A percentile compares a stretch with the other conserved stretches of the same genome.
Conservation (phyloP, 2,888 invertebrate species). For the Latheticus oryzae region DNA sequence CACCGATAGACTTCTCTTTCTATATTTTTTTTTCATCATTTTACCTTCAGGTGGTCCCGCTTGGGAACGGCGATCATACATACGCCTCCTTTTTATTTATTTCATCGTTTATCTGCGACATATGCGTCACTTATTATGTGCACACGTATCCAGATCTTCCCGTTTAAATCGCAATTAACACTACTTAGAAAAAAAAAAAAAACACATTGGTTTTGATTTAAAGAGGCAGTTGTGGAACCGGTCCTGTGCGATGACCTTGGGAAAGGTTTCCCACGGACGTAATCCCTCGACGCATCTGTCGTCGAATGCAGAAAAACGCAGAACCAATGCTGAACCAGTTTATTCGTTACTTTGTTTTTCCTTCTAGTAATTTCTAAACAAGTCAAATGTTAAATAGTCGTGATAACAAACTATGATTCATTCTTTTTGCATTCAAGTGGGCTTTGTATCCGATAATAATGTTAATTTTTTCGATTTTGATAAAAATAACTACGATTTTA, state of each 20-base stretch:
- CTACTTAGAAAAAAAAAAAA: no score
- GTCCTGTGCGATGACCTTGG: slow-evolving; percentile 32
- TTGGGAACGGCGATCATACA: slow-evolving; percentile 8
- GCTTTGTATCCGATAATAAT: no score
- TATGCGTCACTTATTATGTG: no score
- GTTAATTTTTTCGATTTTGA: no score
- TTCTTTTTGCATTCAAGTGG: no score
- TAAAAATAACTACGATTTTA: no score
- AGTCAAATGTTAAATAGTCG: neutral
- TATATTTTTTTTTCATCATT: slow-evolving; percentile 34
- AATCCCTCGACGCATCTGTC: slow-evolving; percentile 36
- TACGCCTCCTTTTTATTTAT: slow-evolving; percentile 1
- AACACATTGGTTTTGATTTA: slow-evolving; percentile 3
- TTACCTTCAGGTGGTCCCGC: slow-evolving; percentile 43
- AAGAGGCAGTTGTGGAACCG: slow-evolving; percentile 26
- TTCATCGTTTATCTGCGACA: slow-evolving; percentile 5
- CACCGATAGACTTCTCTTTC: slow-evolving; percentile 33
- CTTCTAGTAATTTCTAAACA: slow-evolving; percentile 2
- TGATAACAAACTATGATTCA: slow-evolving; percentile 11
- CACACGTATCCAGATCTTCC: no score
- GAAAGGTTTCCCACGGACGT: slow-evolving; percentile 37
- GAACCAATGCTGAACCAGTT: neutral
- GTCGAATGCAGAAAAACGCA: slow-evolving; percentile 24
- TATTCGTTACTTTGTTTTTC: no score
- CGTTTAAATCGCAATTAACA: no score